Conservation (phyloP, 2,888 invertebrate genomes). For the Myathropa florea region DNA sequence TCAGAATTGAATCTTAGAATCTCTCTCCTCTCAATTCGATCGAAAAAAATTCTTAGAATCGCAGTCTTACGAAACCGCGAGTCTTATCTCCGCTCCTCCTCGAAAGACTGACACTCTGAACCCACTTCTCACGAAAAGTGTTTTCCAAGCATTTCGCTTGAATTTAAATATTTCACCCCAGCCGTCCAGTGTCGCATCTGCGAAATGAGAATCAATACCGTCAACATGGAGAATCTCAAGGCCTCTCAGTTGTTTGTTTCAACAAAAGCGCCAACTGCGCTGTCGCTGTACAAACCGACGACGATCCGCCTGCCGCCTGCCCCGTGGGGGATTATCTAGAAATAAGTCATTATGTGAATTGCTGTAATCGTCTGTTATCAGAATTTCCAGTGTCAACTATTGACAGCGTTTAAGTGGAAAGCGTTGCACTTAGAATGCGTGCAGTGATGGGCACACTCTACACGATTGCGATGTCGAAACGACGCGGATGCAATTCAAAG, state of each 20-base stretch:
- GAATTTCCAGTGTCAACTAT: conserved; percentile 63
- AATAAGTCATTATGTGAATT: conserved; percentile 60
- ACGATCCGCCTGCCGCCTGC: background rate
- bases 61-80: too few relatives aligned
- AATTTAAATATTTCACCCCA: background rate
- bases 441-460: conserved; percentile 8
- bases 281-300: conserved; percentile 4
- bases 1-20: too few relatives aligned
- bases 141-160: background rate
- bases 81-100: too few relatives aligned
- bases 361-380: conserved; percentile 64
- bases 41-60: too few relatives aligned
- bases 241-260: background rate
- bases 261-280: background rate
- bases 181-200: background rate
- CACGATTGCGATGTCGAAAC: conserved; percentile 28
- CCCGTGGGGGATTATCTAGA: background rate
- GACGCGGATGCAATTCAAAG: conserved; percentile 3
- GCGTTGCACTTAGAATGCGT: conserved; percentile 23
- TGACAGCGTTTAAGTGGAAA: conserved; percentile 57
- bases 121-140: too few relatives aligned
- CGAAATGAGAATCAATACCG: background rate
- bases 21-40: too few relatives aligned
- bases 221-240: background rate
- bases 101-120: too few relatives aligned